Conservation (phyloP, 92 coral and sea anemone genomes). For the Phenganax stokvisi region DNA sequence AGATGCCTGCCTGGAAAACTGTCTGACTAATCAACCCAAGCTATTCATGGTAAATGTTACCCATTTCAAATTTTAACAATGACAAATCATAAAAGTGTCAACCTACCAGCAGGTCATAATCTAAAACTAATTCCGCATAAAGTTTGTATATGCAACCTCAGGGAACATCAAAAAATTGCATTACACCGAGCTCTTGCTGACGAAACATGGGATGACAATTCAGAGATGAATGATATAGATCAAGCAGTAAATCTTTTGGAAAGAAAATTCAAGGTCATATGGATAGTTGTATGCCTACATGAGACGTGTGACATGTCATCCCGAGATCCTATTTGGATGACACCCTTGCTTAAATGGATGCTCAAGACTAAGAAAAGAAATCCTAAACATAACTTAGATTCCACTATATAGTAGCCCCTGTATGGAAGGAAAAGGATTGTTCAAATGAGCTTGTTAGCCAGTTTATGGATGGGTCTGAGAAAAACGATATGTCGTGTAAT, state of each 20-base stretch:
- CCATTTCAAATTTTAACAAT: constrained; percentile 50
- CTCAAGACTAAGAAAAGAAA: neutral
- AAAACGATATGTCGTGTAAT: neutral
- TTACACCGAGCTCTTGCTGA: constrained; percentile 38
- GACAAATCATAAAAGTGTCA: constrained; percentile 55
- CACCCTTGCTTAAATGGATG: constrained; percentile 1
- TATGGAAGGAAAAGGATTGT: neutral
- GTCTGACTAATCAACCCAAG: constrained; percentile 52
- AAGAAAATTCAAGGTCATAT: constrained; percentile 34
- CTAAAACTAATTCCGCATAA: constrained; percentile 50
- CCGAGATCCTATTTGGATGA: constrained; percentile 37
- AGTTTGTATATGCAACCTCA: constrained; percentile 39
- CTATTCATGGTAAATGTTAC: constrained; percentile 42
- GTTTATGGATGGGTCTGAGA: neutral
- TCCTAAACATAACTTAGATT: neutral
- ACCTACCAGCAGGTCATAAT: constrained; percentile 55
- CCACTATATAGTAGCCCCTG: constrained; percentile 30
- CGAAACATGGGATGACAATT: constrained; percentile 42
- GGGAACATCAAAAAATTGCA: constrained; percentile 49
- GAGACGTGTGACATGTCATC: neutral
- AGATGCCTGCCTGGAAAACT: constrained; percentile 56
- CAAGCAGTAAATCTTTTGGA: constrained; percentile 41
- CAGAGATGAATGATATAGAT: constrained; percentile 27
- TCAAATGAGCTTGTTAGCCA: neutral
- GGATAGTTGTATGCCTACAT: constrained; percentile 40